Evolutionary conservation across 2,888 invertebrate species (phyloP), one percentile per base, ranked within the genome.

Genomic region (Sipha maydis): DNA sequence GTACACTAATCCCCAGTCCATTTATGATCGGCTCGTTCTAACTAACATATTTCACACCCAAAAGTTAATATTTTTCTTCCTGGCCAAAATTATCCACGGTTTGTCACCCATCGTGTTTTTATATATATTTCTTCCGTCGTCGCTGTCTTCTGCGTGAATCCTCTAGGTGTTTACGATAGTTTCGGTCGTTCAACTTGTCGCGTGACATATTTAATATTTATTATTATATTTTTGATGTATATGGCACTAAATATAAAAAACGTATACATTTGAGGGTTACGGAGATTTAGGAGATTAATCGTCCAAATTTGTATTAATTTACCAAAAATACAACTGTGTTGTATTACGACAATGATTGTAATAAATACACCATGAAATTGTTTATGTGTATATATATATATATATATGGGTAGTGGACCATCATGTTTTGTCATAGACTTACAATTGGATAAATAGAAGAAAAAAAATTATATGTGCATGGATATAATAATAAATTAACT

Each of bases 171-270:
- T n/a, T 17, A 8, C 31, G 7, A 77, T 67, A 25, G 28, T 83
- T 71, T 48, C 31, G 69, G 82, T 83, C 71, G 48, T 83, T 83
- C 82, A 71, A 83, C 82, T 71, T 25, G 41, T 48, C 28, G 69
- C 1, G 69, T 28, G 69, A 69, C 28, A 69, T 28, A 69, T 69
- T 61, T 61, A 21, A 61, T 61, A 25, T 19, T 0, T 61, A 25
- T 61, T 61, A 25, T 61, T 21, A 25, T 25, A 61, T 25, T 61
- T 21, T 25, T 14, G 14, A 21, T 61, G 8, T 61, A 61, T 61
- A 61, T 21, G 11, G 1, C 41, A 41, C 2, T 14, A 48, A 14
- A 48, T 14, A 1, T 14, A 48, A 48, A 14, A 14, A 48, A 14
- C 48, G 14, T 48, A 2, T 56, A 56, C 61, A 61, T 61, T 25